Evolutionary conservation across 2,888 invertebrate species (phyloP), one percentile per base, ranked within the genome.

Genomic region (Andrena fulva): DNA sequence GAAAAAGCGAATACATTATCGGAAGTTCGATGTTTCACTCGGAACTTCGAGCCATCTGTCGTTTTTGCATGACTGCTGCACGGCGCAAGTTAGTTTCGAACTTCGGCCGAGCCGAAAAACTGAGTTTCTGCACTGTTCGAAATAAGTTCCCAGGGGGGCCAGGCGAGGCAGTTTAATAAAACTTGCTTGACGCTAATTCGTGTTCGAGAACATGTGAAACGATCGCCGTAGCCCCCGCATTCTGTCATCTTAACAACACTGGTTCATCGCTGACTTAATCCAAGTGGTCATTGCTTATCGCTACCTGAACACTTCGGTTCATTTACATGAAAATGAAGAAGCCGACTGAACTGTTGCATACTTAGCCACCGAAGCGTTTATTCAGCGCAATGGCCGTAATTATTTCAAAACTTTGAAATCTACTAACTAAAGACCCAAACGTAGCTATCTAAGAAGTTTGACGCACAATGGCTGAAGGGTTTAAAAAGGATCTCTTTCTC

Each of bases 11-110:
- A 75, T 79, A 79, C 71, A 68, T 79, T 79, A 75, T 68, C 56
- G 70, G 27, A 80, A 62, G 69, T 82, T 75, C 70, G 75, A 79
- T 75, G 79, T 79, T 80, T 71, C 63, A 67, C 59, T 2, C 12
- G 62, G 27, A 70, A 75, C 56, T 75, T 70, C n/a, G 62, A 20
- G 78, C 82, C 75, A 82, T 79, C 79, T 79, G 82, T 74, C 75
- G 82, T 80, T 80, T 77, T 80, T 80, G 71, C 80, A 77, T 68
- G 71, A 82, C 82, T 71, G 70, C 70, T 63, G 62, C 75, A 48
- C 74, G 64, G 63, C 59, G 56, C 64, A 73, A 73, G 77, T 85
- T 80, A 68, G 77, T 77, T 71, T 27, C 48, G 29, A 85, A 85
- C 77, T 85, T 80, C 16, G 50, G 8, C 56, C 52, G 31, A 60